These are phyloP conservation scores for Dendrocincla fuliginosa DNA, from an alignment of 2,797 vertebrate species.

Conservation along the genomic window DNA sequence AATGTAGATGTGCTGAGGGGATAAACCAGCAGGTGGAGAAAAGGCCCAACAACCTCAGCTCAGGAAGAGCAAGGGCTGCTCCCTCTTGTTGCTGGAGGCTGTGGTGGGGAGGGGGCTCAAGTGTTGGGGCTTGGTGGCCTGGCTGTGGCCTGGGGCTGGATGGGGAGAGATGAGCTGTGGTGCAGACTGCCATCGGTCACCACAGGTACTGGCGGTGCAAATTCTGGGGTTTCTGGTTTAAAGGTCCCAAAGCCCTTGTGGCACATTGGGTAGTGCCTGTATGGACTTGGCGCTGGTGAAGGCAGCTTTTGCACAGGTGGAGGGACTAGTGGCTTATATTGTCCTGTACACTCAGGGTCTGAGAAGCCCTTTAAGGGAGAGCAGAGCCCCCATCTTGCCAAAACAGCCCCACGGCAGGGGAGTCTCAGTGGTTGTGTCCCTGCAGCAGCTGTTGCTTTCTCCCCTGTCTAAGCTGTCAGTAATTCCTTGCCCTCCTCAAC, in stretches of 20 bases:
- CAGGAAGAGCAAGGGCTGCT: rapidly evolving
- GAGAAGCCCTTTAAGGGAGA: not conserved
- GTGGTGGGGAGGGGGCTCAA: not conserved
- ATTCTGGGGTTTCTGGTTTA: not conserved
- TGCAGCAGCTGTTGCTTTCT: not conserved
- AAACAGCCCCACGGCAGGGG: not conserved
- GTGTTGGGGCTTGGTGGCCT: not conserved
- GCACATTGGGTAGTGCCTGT: rapidly evolving
- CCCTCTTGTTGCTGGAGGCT: not conserved
- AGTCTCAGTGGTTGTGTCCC: not conserved
- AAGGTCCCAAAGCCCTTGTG: not conserved
- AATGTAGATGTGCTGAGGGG: not conserved
- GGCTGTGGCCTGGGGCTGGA: not conserved
- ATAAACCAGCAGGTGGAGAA: not conserved
- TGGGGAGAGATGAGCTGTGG: not conserved
- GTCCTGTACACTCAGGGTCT: not conserved
- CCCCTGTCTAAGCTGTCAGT: not conserved
- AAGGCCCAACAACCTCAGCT: not conserved
- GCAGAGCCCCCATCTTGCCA: not conserved
- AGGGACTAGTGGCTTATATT: rapidly evolving
- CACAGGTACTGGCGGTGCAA: not conserved
- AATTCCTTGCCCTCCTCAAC: not conserved
- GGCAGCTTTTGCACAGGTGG: not conserved
- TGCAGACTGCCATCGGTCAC: not conserved
- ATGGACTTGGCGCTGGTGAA: rapidly evolving